These are phyloP conservation scores for Delia radicum DNA, from an alignment of 1,140 invertebrate genomes.

Conservation along the genomic window DNA sequence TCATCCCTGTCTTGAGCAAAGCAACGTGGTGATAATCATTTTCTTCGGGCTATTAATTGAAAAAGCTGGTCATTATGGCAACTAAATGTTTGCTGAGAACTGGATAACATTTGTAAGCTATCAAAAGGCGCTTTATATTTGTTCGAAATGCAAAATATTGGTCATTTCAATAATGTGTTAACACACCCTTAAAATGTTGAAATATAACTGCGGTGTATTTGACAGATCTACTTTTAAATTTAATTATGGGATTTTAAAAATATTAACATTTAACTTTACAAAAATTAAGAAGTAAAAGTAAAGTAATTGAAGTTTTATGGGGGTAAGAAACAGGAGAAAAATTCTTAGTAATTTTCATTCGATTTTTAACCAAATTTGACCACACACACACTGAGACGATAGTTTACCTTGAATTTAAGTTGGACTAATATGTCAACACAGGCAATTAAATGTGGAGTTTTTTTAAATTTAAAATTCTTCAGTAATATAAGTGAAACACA, in stretches of 20 bases:
- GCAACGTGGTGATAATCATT: background rate
- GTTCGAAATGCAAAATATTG: background rate
- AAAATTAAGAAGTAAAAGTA: no score
- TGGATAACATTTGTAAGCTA: background rate
- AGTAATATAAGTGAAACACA: background rate
- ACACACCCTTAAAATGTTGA: conserved; percentile 7
- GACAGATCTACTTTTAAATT: background rate
- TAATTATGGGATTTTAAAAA: background rate
- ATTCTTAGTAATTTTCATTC: no score
- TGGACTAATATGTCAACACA: background rate
- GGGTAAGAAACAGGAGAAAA: no score
- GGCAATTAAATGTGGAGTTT: background rate
- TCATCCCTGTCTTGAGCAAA: no score
- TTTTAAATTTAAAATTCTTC: background rate
- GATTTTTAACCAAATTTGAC: no score
- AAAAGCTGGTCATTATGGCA: no score
- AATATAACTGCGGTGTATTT: background rate
- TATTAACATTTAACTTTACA: background rate
- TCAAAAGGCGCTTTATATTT: background rate
- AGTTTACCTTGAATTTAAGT: background rate
- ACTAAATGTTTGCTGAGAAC: background rate
- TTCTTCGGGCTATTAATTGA: no score
- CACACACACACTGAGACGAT: background rate
- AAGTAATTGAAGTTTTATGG: no score
- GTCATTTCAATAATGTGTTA: background rate